Base-by-base conservation (phyloP, 2,797 vertebrate species). In the Silurus lanzhouensis region DNA sequence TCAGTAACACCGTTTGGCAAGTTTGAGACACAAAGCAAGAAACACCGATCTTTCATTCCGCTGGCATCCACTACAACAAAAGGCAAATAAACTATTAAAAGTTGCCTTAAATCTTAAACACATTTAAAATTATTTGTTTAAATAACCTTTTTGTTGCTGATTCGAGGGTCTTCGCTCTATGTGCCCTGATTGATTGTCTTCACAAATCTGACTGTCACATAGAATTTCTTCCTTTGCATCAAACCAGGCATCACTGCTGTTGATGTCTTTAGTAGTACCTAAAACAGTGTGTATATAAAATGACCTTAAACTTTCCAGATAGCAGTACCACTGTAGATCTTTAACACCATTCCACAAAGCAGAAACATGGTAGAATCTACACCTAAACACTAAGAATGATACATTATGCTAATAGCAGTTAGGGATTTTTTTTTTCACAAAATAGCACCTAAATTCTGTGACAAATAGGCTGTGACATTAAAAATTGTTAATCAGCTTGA, bases 161-260 rank as follows among this genome's bases (percentile, higher is more conserved):
- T 71, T 72, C 1, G n/a, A 44, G 7, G 61, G 31, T 20, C 38
- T 22, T 71, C 5, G 44, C 17, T 78, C 82, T 5, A 20, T 72
- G 60, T 14, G 48, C 83, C 20, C 58, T 46, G 22, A 52, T 20
- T 61, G 48, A 44, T 72, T 60, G 44, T 61, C n/a, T 6, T 25
- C 79, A 81, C 61, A 84, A 76, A 60, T 82, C 22, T 61, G 74
- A 17, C 46, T 3, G 44, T 52, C 57, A 77, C 66, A 72, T 27
- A 85, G 52, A 87, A 95, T 83, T 14, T 92, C 84, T 78, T 95
- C 95, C 46, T 93, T 87, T 10, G 95, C 95, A 84, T 95, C 93
- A 10, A 89, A 95, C 94, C 94, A 95, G 1, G 38, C 68, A 87
- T 95, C 94, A 0, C 46, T 85, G 0, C n/a, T 12, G 77, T 27